A percentile compares a stretch with the other conserved stretches of the same genome.
Evolutionary conservation across 1,140 invertebrate genomes (phyloP).

Genomic region (Phocides pigmalion): DNA sequence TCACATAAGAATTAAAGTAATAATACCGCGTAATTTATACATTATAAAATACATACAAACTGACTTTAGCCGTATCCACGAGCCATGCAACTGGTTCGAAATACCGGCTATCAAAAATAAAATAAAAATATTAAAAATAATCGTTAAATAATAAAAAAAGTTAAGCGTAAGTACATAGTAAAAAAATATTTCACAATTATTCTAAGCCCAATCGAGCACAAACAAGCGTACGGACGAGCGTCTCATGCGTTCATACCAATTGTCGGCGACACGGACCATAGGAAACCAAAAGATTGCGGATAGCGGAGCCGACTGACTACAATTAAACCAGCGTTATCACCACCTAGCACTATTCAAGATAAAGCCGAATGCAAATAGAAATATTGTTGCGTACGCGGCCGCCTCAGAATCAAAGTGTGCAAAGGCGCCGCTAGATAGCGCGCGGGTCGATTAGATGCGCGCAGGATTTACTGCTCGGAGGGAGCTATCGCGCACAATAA

Average conservation of each 20-base stretch:
- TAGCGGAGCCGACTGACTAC: slow-evolving; percentile 39
- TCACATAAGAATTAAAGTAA: no score
- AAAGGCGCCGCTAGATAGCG: slow-evolving; percentile 78
- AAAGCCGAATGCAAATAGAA: slow-evolving; percentile 63
- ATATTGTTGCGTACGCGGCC: slow-evolving; percentile 54
- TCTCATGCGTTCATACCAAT: slow-evolving; percentile 12
- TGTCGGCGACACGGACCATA: slow-evolving; percentile 1
- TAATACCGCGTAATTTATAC: no score
- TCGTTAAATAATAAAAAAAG: no score
- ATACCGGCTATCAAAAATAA: no score
- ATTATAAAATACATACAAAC: no score
- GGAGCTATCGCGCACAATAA: slow-evolving; percentile 70
- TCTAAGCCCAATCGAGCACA: no score
- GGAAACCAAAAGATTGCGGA: slow-evolving; percentile 17
- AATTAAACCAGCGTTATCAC: slow-evolving; percentile 65
- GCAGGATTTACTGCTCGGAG: slow-evolving; percentile 67
- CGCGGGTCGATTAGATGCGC: slow-evolving; percentile 70
- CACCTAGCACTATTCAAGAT: slow-evolving; percentile 63
- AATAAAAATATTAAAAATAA: no score
- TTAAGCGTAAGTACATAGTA: no score
- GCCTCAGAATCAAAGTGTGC: slow-evolving; percentile 62
- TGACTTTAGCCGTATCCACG: no score
- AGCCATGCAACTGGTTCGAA: no score
- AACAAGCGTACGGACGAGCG: no score
- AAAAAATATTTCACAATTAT: no score